Evolutionary conservation across 2,113 vertebrate species (phyloP).

Genomic region (Erinaceus europaeus): DNA sequence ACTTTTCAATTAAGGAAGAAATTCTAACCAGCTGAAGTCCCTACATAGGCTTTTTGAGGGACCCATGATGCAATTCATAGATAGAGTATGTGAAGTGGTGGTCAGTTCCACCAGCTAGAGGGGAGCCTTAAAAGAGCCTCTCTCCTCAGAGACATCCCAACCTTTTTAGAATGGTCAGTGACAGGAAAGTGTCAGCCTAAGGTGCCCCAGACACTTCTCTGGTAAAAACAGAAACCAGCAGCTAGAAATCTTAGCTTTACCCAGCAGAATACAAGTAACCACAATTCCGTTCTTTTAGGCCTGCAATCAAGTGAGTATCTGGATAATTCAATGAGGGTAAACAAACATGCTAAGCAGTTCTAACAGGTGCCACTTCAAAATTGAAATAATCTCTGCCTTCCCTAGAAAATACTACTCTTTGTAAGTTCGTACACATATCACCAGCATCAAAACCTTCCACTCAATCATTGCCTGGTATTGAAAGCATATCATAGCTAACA

Average conservation of each 20-base stretch:
- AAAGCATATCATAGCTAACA: not conserved
- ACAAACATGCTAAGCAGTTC: conserved; percentile 14
- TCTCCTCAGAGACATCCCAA: not conserved
- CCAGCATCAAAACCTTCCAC: not conserved
- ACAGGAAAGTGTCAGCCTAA: not conserved
- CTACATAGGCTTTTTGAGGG: not conserved
- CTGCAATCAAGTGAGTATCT: not conserved
- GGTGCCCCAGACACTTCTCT: not conserved
- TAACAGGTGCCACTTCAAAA: conserved; percentile 28
- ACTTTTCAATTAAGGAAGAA: not conserved
- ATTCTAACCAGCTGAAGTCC: not conserved
- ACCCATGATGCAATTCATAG: not conserved
- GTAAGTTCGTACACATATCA: not conserved
- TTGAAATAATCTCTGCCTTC: not conserved
- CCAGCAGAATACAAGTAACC: not conserved
- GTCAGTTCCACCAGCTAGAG: not conserved
- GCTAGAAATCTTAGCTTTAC: not conserved
- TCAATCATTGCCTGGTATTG: not conserved
- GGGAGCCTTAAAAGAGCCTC: not conserved
- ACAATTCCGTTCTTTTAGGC: not conserved
- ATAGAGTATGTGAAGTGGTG: not conserved
- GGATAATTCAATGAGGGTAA: not conserved
- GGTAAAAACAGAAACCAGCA: not conserved
- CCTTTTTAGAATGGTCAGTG: not conserved
- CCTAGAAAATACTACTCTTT: not conserved